Conservation (phyloP, 2,888 invertebrate species). For the Alsophila aescularia region DNA sequence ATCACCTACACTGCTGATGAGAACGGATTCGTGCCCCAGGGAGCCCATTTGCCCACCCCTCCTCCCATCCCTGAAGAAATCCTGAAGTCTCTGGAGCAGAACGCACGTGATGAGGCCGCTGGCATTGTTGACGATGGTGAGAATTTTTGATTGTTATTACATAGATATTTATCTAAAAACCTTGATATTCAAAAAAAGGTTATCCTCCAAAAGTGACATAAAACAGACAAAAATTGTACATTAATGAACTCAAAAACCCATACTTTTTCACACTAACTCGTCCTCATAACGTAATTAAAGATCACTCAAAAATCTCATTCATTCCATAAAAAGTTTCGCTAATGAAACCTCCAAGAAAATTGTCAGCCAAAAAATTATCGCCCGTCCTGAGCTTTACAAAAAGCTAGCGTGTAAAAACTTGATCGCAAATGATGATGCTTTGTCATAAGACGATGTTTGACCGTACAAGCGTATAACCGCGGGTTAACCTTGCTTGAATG, state of each 20-base stretch:
- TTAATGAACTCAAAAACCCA: background rate
- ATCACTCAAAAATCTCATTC: constrained; percentile 3
- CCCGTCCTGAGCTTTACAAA: constrained; percentile 5
- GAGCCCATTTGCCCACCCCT: constrained; percentile 78
- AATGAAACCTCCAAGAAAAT: constrained; percentile 10
- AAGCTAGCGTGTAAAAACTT: constrained; percentile 20
- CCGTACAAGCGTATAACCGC: constrained; percentile 26
- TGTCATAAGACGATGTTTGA: constrained; percentile 5
- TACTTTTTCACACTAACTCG: background rate
- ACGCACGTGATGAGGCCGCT: constrained; percentile 79
- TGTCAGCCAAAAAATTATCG: constrained; percentile 1
- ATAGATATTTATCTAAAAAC: no score
- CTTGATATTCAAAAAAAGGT: background rate
- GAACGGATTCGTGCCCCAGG: constrained; percentile 76
- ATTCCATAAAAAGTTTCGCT: constrained; percentile 13
- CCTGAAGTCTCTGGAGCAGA: constrained; percentile 78
- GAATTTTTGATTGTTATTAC: constrained; percentile 38
- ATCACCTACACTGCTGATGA: constrained; percentile 80
- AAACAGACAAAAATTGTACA: background rate
- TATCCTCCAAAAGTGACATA: background rate
- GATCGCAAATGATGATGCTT: constrained; percentile 25
- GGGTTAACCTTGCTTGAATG: constrained; percentile 41
- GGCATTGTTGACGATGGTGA: constrained; percentile 79
- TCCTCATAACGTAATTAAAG: constrained; percentile 12
- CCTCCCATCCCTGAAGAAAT: constrained; percentile 80